Evolutionary conservation across 1,140 invertebrate genomes (phyloP).

Genomic region (Eurosta solidaginis): DNA sequence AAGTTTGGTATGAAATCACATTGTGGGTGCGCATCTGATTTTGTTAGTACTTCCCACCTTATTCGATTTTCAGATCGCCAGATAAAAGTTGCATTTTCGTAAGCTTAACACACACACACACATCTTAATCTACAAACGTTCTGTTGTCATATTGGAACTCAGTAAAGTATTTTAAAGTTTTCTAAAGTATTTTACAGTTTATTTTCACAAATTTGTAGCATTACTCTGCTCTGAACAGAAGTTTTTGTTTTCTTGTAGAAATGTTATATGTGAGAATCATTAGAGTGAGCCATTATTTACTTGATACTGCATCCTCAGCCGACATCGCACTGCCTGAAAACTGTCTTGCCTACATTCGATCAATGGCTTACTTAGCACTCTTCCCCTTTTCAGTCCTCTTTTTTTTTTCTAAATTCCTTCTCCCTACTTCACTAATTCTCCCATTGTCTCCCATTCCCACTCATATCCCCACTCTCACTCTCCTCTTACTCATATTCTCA

Average conservation of each 20-base stretch:
- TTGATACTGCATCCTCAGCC: too few species aligned
- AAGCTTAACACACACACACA: not conserved
- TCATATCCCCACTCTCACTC: too few species aligned
- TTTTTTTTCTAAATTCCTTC: too few species aligned
- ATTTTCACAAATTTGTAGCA: not conserved
- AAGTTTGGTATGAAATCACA: not conserved
- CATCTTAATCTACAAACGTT: not conserved
- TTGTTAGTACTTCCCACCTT: not conserved
- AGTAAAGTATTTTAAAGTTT: constrained; percentile 9
- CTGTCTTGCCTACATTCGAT: too few species aligned
- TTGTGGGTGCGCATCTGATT: not conserved
- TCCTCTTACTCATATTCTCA: too few species aligned
- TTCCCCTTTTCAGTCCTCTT: too few species aligned
- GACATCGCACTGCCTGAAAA: too few species aligned
- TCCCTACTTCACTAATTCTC: too few species aligned
- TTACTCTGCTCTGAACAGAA: not conserved
- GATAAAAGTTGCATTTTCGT: not conserved
- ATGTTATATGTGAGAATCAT: not conserved
- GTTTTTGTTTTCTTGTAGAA: not conserved
- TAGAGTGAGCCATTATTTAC: too few species aligned
- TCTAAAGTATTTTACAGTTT: not conserved
- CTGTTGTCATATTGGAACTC: not conserved
- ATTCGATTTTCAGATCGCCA: too few species aligned
- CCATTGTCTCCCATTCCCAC: too few species aligned
- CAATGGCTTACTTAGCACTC: too few species aligned